Conservation (phyloP, 2,113 vertebrate species). For the Scalopus aquaticus region DNA sequence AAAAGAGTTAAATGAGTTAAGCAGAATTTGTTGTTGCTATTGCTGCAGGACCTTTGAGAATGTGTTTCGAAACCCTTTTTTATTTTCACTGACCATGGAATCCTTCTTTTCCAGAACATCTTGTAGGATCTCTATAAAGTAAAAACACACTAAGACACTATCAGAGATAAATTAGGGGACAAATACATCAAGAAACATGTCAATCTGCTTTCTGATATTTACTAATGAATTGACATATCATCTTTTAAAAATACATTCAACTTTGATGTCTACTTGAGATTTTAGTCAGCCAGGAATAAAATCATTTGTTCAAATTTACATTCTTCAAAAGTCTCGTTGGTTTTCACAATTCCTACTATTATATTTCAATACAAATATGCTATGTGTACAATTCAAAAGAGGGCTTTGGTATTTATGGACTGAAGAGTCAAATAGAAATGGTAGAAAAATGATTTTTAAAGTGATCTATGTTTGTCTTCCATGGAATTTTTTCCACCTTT, state of each 20-base stretch:
- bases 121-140: not conserved
- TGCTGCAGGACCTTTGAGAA: not conserved
- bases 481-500: constrained; percentile 84
- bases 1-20: not conserved
- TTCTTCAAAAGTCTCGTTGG: constrained; percentile 35
- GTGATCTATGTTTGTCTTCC: constrained; percentile 80
- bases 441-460: constrained; percentile 82
- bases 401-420: constrained; percentile 76
- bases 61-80: not conserved
- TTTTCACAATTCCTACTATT: constrained; percentile 14
- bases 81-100: not conserved
- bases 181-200: not conserved
- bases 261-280: constrained; percentile 33
- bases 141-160: not conserved
- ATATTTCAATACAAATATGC: constrained; percentile 55
- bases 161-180: not conserved
- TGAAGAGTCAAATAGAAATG: constrained; percentile 69
- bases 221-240: not conserved
- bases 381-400: constrained; percentile 69
- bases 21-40: not conserved
- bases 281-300: constrained; percentile 29
- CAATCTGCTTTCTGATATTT: not conserved
- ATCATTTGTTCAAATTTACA: constrained; percentile 34
- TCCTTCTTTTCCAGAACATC: not conserved
- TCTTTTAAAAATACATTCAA: not conserved